Evolutionary conservation across 2,797 vertebrate species (phyloP), one percentile per base, ranked within the genome.

Genomic region (Sebastes ruberrimus): DNA sequence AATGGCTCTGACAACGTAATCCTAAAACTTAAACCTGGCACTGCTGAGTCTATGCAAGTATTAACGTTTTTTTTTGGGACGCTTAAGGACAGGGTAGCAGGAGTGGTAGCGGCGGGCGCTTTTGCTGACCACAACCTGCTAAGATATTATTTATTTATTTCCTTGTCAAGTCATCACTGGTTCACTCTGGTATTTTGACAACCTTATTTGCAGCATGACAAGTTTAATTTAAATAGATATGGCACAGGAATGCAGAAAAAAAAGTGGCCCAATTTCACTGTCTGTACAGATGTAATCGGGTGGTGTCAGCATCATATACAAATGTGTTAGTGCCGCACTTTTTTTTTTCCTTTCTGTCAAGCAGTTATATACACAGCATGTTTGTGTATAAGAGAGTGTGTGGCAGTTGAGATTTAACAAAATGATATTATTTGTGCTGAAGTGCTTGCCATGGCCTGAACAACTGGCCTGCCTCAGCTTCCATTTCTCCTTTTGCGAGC

Each of bases 171-270:
- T 78, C 71, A 63, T 84, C 65, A 80, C 85, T 77, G 71, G 80
- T 83, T 86, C 76, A 77, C 75, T 81, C 38, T 86, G 80, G 66
- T 86, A 84, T 89, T 91, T 92, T 93, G 94, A 94, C 94, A 94
- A 75, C 78, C 88, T 79, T 82, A 95, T 95, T 94, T 89, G 74
- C 88, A 91, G 82, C 78, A 74, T 90, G 91, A 93, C 92, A 89
- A 85, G 84, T 93, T 91, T 93, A 87, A 94, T 94, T 94, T 94
- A 90, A 90, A 94, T 88, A 90, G 88, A 91, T 90, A 80, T 74
- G 71, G 84, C 53, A 27, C 33, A 33, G 82, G 32, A 88, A 83
- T 78, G 86, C 27, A 88, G 83, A 67, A 66, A 46, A 70, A 80
- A 56, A 68, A 66, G 60, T 76, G 38, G 10, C 61, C 57, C 81